These are phyloP conservation scores for Caretta caretta DNA, from an alignment of 2,113 vertebrate genomes.

Conservation along the genomic window DNA sequence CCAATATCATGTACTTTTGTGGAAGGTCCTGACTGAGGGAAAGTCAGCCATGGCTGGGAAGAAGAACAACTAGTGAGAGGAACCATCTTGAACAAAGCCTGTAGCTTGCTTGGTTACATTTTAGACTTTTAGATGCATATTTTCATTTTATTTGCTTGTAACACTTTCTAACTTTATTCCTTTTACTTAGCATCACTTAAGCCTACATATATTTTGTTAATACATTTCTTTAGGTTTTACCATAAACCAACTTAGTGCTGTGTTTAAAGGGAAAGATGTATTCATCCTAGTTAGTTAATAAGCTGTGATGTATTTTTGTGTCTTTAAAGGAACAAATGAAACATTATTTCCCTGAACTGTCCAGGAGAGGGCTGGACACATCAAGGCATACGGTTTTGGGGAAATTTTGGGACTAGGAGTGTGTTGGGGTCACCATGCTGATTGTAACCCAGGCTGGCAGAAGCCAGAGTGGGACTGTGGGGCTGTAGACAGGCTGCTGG, in stretches of 20 bases:
- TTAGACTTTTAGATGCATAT: neutral
- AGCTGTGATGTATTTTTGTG: neutral
- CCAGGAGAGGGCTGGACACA: neutral
- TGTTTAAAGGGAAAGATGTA: neutral
- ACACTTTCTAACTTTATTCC: neutral
- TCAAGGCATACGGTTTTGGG: neutral
- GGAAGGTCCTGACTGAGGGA: neutral
- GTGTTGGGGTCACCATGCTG: neutral
- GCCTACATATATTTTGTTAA: neutral
- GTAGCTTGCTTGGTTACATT: neutral
- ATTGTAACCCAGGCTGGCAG: neutral
- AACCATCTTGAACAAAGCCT: neutral
- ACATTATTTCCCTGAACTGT: neutral
- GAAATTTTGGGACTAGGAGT: neutral
- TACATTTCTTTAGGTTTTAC: neutral
- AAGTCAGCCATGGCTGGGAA: neutral
- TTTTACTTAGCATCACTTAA: neutral
- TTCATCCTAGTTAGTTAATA: neutral
- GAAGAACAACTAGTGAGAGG: neutral
- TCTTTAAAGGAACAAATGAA: neutral
- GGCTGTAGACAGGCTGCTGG: neutral
- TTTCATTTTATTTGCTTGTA: neutral
- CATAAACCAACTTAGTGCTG: neutral
- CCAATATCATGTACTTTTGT: neutral
- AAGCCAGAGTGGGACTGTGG: neutral